These are phyloP conservation scores for Philhelius pedissequus DNA, from an alignment of 2,888 invertebrate genomes.

Conservation along the genomic window DNA sequence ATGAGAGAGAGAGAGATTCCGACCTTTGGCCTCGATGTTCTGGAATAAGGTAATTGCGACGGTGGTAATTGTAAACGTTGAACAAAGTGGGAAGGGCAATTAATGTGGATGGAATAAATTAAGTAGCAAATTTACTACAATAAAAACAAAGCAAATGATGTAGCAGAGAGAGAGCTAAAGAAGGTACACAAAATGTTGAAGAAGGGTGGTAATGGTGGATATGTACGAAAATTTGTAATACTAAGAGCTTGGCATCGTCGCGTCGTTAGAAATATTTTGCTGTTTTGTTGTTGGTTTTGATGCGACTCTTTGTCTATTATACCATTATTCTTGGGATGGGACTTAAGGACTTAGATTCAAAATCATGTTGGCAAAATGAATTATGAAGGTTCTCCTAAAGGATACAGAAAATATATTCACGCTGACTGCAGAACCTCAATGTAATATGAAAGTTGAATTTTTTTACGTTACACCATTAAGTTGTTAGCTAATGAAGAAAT, in stretches of 20 bases:
- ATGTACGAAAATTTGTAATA: conserved; percentile 42
- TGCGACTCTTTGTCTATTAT: conserved; percentile 10
- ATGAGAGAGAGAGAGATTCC: conserved; percentile 27
- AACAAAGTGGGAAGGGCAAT: conserved; percentile 70
- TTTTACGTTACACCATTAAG: conserved; percentile 58
- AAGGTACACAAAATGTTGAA: neutral
- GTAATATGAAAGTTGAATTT: conserved; percentile 52
- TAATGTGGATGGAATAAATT: conserved; percentile 71
- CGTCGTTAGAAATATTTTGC: conserved; percentile 34
- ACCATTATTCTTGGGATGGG: neutral
- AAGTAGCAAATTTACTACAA: conserved; percentile 71
- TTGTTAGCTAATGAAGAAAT: conserved; percentile 70
- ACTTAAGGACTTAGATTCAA: neutral
- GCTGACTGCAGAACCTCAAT: conserved; percentile 56
- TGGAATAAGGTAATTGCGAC: neutral
- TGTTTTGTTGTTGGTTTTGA: conserved; percentile 17
- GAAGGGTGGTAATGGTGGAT: neutral
- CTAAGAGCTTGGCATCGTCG: conserved; percentile 42
- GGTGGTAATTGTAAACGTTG: conserved; percentile 61
- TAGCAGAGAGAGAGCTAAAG: conserved; percentile 35
- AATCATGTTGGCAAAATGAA: conserved; percentile 41
- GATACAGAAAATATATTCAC: conserved; percentile 38
- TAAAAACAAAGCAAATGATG: conserved; percentile 69
- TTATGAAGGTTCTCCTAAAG: conserved; percentile 53
- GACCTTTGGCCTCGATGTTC: conserved; percentile 1